These are phyloP conservation scores for Psittacus erithacus DNA, from an alignment of 2,113 vertebrate species.

Conservation along the genomic window DNA sequence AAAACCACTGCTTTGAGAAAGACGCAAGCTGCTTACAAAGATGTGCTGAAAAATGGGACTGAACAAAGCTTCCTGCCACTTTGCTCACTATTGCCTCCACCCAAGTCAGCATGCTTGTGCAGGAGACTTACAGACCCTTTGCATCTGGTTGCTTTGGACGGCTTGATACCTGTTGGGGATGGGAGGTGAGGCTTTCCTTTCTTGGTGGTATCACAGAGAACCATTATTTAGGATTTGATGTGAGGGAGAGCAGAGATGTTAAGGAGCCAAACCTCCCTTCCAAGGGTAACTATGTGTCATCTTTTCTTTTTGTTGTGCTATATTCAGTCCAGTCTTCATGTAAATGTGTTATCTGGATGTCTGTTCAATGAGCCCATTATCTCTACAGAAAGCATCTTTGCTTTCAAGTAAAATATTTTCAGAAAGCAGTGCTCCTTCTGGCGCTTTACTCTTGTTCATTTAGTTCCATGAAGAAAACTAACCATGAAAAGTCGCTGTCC, in stretches of 20 bases:
- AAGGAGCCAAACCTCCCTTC: neutral
- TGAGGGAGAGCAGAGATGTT: neutral
- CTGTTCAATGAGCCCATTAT: slow-evolving; percentile 13
- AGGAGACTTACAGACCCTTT: neutral
- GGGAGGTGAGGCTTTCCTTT: neutral
- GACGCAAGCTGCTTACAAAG: neutral
- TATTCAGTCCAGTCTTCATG: neutral
- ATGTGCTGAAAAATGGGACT: neutral
- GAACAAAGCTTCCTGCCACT: neutral
- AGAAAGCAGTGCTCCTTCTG: slow-evolving; percentile 32
- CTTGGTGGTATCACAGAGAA: neutral
- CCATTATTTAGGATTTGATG: neutral
- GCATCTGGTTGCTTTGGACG: neutral
- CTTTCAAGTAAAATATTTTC: slow-evolving; percentile 55
- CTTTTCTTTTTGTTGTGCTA: neutral
- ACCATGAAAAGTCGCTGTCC: slow-evolving; percentile 38
- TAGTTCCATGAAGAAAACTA: slow-evolving; percentile 41
- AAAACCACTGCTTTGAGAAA: neutral
- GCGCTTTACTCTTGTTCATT: slow-evolving; percentile 44
- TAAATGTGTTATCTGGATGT: slow-evolving; percentile 49
- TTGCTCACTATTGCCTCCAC: neutral
- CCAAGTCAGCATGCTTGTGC: neutral
- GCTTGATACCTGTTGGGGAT: neutral
- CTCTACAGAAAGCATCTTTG: slow-evolving; percentile 41
- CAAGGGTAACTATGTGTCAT: neutral